phyloP scores from a whole-genome alignment of 2,888 invertebrate species.

The Sipunculus nudus region DNA sequence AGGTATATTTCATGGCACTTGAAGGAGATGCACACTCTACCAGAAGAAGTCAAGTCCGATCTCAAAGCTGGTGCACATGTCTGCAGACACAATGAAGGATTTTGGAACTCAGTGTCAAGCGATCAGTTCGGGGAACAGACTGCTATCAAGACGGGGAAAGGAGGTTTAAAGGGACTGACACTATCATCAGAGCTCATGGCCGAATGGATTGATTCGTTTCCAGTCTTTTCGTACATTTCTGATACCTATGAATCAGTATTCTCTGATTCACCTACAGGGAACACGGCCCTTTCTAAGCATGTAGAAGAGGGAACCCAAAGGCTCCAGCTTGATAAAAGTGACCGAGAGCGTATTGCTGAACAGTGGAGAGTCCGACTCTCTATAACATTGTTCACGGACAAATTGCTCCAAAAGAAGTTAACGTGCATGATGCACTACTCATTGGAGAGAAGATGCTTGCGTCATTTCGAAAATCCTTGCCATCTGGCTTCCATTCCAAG shows the following conservation, averaged over 20 bases:
- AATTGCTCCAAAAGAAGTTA: background rate
- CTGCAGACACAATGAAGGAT: slow-evolving; percentile 5
- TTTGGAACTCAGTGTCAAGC: background rate
- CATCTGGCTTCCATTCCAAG: background rate
- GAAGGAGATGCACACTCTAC: background rate
- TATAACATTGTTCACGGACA: slow-evolving; percentile 3
- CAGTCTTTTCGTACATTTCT: too few relatives aligned
- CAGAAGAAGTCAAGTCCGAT: background rate
- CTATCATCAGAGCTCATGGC: background rate
- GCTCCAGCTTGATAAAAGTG: too few relatives aligned
- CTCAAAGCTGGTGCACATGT: background rate
- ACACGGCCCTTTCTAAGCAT: too few relatives aligned
- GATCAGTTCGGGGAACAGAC: slow-evolving; percentile 11
- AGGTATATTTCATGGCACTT: background rate
- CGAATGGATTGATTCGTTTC: slow-evolving; percentile 5
- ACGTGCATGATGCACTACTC: slow-evolving; percentile 7
- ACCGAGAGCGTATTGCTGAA: too few relatives aligned
- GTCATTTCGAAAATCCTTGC: background rate
- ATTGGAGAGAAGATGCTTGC: background rate
- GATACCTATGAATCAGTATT: too few relatives aligned
- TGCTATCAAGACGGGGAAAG: background rate
- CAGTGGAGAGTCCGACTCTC: too few relatives aligned
- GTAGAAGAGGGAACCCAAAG: too few relatives aligned
- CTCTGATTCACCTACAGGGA: too few relatives aligned
- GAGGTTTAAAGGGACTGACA: slow-evolving; percentile 6